A percentile compares a stretch with the other conserved stretches of the same genome.
Evolutionary conservation across 2,797 vertebrate genomes (phyloP).

Genomic region (Danio kyathit): DNA sequence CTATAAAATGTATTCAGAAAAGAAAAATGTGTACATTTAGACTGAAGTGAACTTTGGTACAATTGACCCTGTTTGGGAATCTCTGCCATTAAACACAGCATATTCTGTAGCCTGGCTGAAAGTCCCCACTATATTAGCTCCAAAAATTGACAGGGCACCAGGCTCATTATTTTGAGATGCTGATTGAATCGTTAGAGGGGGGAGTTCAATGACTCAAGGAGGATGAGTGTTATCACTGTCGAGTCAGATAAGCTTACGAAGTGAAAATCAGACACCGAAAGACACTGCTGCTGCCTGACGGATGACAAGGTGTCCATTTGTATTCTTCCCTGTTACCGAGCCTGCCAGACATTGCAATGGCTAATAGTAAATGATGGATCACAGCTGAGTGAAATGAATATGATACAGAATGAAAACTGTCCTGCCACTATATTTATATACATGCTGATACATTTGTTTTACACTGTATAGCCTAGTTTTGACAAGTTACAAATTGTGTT

Average conservation of each 20-base stretch:
- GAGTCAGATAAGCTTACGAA: conserved; percentile 48
- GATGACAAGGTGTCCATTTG: conserved; percentile 41
- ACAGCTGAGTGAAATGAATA: conserved; percentile 34
- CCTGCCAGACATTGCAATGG: conserved; percentile 39
- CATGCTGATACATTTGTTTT: conserved; percentile 9
- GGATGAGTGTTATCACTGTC: conserved; percentile 51
- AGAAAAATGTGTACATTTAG: background rate
- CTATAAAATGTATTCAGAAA: background rate
- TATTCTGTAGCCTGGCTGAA: conserved; percentile 13
- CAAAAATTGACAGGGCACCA: conserved; percentile 25
- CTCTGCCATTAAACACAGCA: background rate
- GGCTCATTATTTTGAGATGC: conserved; percentile 50
- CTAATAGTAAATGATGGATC: conserved; percentile 34
- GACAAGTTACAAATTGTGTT: background rate
- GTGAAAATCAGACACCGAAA: conserved; percentile 50
- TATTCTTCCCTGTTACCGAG: conserved; percentile 48
- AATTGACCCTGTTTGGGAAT: background rate
- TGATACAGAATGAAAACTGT: conserved; percentile 21
- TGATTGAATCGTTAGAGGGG: conserved; percentile 50
- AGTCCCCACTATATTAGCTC: background rate
- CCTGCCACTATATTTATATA: conserved; percentile 6
- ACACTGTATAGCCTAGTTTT: background rate
- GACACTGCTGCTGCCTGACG: conserved; percentile 20
- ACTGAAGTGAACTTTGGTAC: background rate
- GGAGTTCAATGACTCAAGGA: conserved; percentile 46